Conservation (phyloP, 2,113 vertebrate genomes). For the Anhinga anhinga region DNA sequence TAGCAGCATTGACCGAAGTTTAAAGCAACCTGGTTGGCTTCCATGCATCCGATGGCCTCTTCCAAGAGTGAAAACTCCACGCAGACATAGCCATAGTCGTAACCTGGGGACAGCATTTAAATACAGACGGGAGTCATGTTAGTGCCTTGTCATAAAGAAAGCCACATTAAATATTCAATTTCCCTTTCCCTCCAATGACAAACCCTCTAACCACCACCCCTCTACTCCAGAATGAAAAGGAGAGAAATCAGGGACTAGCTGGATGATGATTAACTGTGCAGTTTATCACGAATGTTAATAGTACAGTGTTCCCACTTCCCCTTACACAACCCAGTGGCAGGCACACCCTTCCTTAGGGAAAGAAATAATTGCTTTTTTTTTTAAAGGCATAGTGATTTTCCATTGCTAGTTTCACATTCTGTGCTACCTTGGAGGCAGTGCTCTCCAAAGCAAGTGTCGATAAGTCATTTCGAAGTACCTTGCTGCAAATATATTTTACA, state of each 20-base stretch:
- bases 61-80: slow-evolving; percentile 99
- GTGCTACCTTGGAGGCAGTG: neutral
- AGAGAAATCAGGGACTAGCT: slow-evolving; percentile 36
- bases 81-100: slow-evolving; percentile 99
- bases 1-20: slow-evolving; percentile 94
- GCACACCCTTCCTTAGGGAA: slow-evolving; percentile 35
- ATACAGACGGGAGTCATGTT: slow-evolving; percentile 99
- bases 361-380: neutral
- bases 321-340: slow-evolving; percentile 8
- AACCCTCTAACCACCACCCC: slow-evolving; percentile 66
- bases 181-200: slow-evolving; percentile 72
- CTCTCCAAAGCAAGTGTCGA: neutral
- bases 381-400: slow-evolving; percentile 29
- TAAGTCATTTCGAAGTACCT: slow-evolving; percentile 18
- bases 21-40: slow-evolving; percentile 99
- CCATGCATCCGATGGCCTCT: slow-evolving; percentile 99
- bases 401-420: neutral
- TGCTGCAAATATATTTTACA: neutral
- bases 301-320: slow-evolving; percentile 13
- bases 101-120: slow-evolving; percentile 99
- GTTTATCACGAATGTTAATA: slow-evolving; percentile 39
- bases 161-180: slow-evolving; percentile 74
- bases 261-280: slow-evolving; percentile 45
- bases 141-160: slow-evolving; percentile 85
- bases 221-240: slow-evolving; percentile 30